Percentiles rank a stretch among this genome's conserved stretches.
These are phyloP conservation scores for Invenusta paracnida DNA, from an alignment of 2,888 invertebrate genomes.

Conservation along the genomic window DNA sequence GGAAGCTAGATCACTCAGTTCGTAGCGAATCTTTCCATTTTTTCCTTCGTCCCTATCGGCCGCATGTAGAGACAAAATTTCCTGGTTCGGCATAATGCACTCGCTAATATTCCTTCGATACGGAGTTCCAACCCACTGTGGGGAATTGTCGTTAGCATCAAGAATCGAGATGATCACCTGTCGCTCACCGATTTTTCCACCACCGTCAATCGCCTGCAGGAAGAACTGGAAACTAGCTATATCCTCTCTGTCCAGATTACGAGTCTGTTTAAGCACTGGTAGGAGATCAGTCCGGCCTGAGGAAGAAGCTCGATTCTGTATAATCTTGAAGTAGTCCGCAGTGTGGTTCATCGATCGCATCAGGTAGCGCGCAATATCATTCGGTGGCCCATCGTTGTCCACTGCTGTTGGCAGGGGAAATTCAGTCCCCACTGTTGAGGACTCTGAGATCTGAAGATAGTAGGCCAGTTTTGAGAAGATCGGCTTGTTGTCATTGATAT, in stretches of 20 bases:
- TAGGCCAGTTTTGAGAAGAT: not conserved
- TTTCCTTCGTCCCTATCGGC: not conserved
- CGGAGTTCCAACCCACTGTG: not conserved
- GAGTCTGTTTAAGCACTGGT: not conserved
- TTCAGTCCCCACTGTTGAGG: not conserved
- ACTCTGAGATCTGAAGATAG: not conserved
- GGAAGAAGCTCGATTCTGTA: not conserved
- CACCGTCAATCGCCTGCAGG: not conserved
- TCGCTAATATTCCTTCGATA: not conserved
- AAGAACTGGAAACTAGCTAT: not conserved
- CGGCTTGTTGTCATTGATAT: not conserved
- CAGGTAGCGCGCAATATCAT: not conserved
- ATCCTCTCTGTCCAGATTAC: not conserved
- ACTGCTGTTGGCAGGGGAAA: not conserved
- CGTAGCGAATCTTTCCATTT: not conserved
- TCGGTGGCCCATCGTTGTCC: not conserved
- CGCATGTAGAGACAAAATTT: not conserved
- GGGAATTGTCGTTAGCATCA: not conserved
- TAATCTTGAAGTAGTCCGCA: not conserved
- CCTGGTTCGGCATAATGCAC: not conserved
- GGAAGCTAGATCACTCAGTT: not conserved
- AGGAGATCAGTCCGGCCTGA: not conserved
- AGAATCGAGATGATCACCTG: not conserved
- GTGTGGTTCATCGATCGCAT: not conserved
- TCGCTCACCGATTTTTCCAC: not conserved